Evolutionary conservation across 2,113 vertebrate species (phyloP), one percentile per base, ranked within the genome.

Genomic region (Odocoileus hemionus): DNA sequence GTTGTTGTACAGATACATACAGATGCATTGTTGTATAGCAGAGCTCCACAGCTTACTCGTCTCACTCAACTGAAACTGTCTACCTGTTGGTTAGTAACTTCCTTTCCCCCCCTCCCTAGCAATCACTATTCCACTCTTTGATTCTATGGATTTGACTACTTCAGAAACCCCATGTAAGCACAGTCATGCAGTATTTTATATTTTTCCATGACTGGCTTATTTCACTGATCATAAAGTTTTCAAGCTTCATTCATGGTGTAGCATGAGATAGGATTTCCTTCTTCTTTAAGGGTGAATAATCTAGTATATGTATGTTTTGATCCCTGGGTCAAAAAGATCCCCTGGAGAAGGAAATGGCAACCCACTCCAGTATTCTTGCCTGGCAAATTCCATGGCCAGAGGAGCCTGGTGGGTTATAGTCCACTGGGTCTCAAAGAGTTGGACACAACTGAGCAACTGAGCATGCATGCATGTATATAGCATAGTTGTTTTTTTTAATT

Each of bases 401-500:
- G 70, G 70, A 76, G 23, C 39, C 12, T 43, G 70, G 39, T 76
- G 12, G 36, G 39, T 6, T 43, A 43, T 25, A 43, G 70, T 74
- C 10, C 36, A 25, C 25, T 0, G 0, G 21, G 36, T 74, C 70
- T 39, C 70, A 43, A 43, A 43, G 70, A 76, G 12, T 26, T 76
- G 70, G 23, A 43, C 0, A 3, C 0, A 0, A 43, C 39, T 43
- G 55, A 57, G 55, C 55, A 9, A 25, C 55, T 57, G 55, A 57
- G 55, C 55, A 57, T 25, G 23, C 55, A 25, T 36, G 25, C 26
- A 19, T 60, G 9, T 61, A 13, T 36, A 45, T 3, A 78, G 21
- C n/a, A 61, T 13, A 52, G 43, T 43, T 82, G 1, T 80, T 8
- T 45, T 78, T 76, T 45, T 45, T 0, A 50, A 33, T 11, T 50